phyloP scores from a whole-genome alignment of 2,113 vertebrate species.

The Mugil cephalus region DNA sequence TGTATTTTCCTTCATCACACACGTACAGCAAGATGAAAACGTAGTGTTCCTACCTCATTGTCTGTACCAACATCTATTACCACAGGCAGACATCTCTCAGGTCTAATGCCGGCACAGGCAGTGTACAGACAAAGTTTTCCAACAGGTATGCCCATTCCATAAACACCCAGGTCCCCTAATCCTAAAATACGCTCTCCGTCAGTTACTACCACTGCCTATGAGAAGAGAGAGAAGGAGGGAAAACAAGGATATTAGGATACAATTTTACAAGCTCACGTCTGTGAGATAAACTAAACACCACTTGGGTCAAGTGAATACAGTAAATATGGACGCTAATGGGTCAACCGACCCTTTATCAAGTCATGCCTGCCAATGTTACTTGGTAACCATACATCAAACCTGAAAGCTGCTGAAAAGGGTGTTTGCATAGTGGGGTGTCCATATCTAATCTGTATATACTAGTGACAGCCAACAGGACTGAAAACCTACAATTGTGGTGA shows the following conservation, averaged over 20 bases:
- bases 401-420: no score
- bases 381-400: no score
- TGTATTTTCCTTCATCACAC: not conserved
- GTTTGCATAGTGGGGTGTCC: no score
- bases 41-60: constrained; percentile 85
- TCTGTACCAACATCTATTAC: constrained; percentile 96
- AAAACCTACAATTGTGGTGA: not conserved
- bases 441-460: no score
- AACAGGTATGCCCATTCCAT: constrained; percentile 98
- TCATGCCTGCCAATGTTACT: no score
- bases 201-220: constrained; percentile 95
- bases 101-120: constrained; percentile 94
- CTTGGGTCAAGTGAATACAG: not conserved
- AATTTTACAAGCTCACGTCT: not conserved
- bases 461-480: no score
- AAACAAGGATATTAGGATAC: not conserved
- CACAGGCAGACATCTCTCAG: constrained; percentile 93
- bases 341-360: not conserved
- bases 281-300: not conserved
- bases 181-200: constrained; percentile 97
- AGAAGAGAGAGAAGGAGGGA: not conserved
- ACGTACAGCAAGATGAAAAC: not conserved
- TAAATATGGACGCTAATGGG: not conserved
- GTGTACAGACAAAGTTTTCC: constrained; percentile 97
- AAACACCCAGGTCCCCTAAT: constrained; percentile 95